Conservation (phyloP, 2,888 invertebrate species). For the Diarsia brunnea region DNA sequence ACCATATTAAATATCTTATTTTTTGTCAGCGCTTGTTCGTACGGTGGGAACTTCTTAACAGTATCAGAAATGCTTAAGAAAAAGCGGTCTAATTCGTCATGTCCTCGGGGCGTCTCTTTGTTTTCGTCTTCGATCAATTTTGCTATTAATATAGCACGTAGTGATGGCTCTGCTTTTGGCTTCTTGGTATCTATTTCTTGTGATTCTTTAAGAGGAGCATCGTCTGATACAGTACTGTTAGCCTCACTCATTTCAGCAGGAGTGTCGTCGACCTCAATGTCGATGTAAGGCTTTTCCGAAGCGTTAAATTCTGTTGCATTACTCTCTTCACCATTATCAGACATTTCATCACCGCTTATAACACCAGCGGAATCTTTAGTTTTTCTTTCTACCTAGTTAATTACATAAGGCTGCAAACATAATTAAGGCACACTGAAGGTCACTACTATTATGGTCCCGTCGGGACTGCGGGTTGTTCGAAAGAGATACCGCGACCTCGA, state of each 20-base stretch:
- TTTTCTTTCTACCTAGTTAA: conserved; percentile 21
- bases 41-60: conserved; percentile 31
- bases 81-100: conserved; percentile 24
- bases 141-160: conserved; percentile 8
- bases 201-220: neutral
- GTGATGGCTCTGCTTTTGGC: neutral
- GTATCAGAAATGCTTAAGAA: conserved; percentile 21
- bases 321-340: conserved; percentile 2
- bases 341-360: conserved; percentile 3
- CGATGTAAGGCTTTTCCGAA: neutral
- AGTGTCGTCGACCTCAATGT: neutral
- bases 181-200: neutral
- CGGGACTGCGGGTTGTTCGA: too few relatives aligned
- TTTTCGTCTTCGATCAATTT: conserved; percentile 3
- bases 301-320: neutral
- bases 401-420: too few relatives aligned
- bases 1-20: conserved; percentile 31
- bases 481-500: too few relatives aligned
- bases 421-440: too few relatives aligned
- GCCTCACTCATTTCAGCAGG: neutral
- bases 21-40: conserved; percentile 16
- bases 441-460: too few relatives aligned
- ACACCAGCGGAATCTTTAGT: neutral
- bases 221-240: neutral
- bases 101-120: neutral